Percentiles rank a stretch among this genome's conserved stretches.
These are phyloP conservation scores for Hetaerina americana DNA, from an alignment of 1,140 invertebrate species.

Conservation along the genomic window DNA sequence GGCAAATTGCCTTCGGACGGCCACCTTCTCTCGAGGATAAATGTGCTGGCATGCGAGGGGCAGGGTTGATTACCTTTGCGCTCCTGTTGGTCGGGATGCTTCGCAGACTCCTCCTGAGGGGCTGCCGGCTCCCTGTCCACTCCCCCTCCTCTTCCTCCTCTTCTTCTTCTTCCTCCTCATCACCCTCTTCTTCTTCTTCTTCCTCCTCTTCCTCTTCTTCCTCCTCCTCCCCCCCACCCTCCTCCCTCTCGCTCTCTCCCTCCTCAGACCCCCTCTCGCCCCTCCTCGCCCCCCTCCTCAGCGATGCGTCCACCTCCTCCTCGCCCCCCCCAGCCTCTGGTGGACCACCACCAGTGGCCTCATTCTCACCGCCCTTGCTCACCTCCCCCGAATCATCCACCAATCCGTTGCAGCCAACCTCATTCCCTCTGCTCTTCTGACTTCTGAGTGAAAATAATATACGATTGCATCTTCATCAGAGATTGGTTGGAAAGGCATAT, in stretches of 20 bases:
- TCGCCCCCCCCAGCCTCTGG: neutral
- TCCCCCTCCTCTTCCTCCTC: neutral
- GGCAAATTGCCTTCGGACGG: too few species aligned
- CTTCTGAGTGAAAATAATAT: too few species aligned
- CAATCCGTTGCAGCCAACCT: too few species aligned
- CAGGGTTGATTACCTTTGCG: neutral
- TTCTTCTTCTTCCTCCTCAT: neutral
- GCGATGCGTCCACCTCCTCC: neutral
- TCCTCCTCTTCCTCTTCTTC: neutral
- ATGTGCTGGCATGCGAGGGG: too few species aligned
- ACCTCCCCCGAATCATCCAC: too few species aligned
- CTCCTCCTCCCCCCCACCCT: neutral
- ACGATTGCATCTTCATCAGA: too few species aligned
- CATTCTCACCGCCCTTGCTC: too few species aligned
- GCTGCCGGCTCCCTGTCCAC: neutral
- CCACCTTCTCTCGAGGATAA: too few species aligned
- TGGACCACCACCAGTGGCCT: too few species aligned
- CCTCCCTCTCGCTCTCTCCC: neutral
- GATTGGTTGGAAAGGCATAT: too few species aligned
- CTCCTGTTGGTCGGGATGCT: neutral
- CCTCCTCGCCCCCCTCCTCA: neutral
- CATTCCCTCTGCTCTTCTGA: too few species aligned
- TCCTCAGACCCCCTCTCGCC: neutral
- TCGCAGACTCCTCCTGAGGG: neutral
- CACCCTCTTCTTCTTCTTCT: neutral